Evolutionary conservation across 1,140 invertebrate genomes (phyloP).

Genomic region (Eumeta japonica): DNA sequence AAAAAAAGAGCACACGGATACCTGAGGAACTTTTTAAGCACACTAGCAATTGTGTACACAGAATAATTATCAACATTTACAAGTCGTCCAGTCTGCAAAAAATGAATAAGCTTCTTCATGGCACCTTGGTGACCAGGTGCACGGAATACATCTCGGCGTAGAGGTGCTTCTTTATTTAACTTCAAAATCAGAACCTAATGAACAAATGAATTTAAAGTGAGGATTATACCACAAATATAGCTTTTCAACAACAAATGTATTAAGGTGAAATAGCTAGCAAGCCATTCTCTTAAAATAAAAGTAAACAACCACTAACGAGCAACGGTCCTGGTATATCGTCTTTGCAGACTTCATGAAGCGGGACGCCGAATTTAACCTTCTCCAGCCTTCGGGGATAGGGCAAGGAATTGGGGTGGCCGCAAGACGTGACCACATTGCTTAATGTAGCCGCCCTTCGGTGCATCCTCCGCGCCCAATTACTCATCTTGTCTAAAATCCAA

Average conservation of each 20-base stretch:
- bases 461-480: constrained; percentile 87
- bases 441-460: constrained; percentile 83
- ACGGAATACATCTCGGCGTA: constrained; percentile 89
- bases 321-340: constrained; percentile 89
- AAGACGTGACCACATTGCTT: constrained; percentile 86
- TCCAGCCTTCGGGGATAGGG: constrained; percentile 81
- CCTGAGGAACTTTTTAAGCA: constrained; percentile 94
- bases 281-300: constrained; percentile 6
- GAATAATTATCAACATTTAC: constrained; percentile 98
- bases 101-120: constrained; percentile 95
- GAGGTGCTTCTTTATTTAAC: constrained; percentile 91
- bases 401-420: constrained; percentile 70
- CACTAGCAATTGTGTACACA: constrained; percentile 97
- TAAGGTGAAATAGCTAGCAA: constrained; percentile 6
- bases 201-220: too few species aligned
- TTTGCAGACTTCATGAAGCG: constrained; percentile 87
- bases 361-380: constrained; percentile 91
- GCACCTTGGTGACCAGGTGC: constrained; percentile 92
- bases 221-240: constrained; percentile 14
- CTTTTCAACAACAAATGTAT: constrained; percentile 7
- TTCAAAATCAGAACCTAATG: constrained; percentile 85
- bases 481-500: too few species aligned
- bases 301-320: constrained; percentile 63
- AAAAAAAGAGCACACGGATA: too few species aligned
- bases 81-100: constrained; percentile 88